A percentile compares a stretch with the other conserved stretches of the same genome.
phyloP scores from a whole-genome alignment of 2,797 vertebrate species.

The Neosalanx taihuensis region DNA sequence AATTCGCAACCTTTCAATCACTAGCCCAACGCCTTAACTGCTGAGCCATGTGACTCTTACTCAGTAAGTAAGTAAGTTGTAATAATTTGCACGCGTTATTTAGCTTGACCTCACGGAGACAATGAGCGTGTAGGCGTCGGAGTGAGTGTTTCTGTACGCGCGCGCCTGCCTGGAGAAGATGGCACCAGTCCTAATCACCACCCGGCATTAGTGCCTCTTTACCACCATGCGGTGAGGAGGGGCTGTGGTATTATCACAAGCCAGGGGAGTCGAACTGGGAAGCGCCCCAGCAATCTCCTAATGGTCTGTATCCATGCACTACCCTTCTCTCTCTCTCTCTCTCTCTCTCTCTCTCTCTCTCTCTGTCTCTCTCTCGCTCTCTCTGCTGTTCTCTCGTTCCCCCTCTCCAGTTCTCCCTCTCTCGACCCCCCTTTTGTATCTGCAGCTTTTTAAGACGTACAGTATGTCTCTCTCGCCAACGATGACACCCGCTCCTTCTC shows the following conservation, averaged over 20 bases:
- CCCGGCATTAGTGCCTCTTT: conserved; percentile 28
- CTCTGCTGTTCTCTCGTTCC: not conserved
- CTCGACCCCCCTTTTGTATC: not conserved
- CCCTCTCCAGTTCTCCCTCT: too few relatives aligned
- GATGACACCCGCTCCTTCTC: conserved; percentile 25
- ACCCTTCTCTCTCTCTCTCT: conserved; percentile 35
- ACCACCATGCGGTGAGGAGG: conserved; percentile 34
- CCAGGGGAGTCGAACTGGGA: conserved; percentile 39
- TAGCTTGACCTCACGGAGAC: not conserved
- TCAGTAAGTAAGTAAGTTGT: conserved; percentile 8
- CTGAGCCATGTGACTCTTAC: too few relatives aligned
- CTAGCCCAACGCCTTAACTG: too few relatives aligned
- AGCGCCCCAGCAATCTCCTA: conserved; percentile 43
- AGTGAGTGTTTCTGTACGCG: conserved; percentile 12
- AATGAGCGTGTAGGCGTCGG: conserved; percentile 16
- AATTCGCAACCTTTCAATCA: too few relatives aligned
- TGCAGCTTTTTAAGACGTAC: not conserved
- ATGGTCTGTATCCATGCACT: conserved; percentile 41
- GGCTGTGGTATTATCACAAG: conserved; percentile 37
- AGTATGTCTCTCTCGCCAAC: conserved; percentile 7
- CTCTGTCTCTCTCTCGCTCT: not conserved
- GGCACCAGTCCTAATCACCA: conserved; percentile 27
- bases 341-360: conserved; percentile 3
- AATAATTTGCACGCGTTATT: not conserved
- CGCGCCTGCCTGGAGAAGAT: conserved; percentile 13